A percentile compares a stretch with the other conserved stretches of the same genome.
Conservation (phyloP, 1,140 invertebrate species). For the Fopius arisanus region DNA sequence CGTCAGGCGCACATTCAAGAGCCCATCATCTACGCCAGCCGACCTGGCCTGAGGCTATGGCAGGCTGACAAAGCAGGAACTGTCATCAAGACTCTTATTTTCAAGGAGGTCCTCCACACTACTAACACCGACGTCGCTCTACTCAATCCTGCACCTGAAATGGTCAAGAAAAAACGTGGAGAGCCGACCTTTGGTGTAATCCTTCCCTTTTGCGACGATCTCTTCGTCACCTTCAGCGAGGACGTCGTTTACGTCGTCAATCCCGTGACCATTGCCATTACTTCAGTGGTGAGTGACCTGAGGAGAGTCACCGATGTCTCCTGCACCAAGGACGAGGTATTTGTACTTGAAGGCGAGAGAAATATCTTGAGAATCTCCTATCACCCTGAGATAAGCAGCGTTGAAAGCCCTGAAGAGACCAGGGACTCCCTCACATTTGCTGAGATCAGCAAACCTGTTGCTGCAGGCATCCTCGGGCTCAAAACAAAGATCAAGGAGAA, state of each 20-base stretch:
- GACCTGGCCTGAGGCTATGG: conserved; percentile 84
- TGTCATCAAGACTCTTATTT: conserved; percentile 85
- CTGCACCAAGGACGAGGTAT: conserved; percentile 79
- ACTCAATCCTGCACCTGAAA: conserved; percentile 71
- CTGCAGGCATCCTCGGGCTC: conserved; percentile 53
- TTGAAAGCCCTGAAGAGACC: conserved; percentile 39
- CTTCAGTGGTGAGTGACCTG: conserved; percentile 64
- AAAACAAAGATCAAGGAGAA: conserved; percentile 59
- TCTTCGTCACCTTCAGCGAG: conserved; percentile 78
- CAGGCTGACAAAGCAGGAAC: conserved; percentile 76
- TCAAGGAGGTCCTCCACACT: conserved; percentile 75
- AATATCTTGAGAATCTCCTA: conserved; percentile 73
- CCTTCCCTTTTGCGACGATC: conserved; percentile 72
- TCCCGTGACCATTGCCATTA: conserved; percentile 66
- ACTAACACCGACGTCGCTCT: conserved; percentile 72
- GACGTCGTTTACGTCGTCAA: conserved; percentile 79
- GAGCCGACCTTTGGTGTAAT: conserved; percentile 76
- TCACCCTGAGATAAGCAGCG: conserved; percentile 60
- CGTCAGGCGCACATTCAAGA: conserved; percentile 67
- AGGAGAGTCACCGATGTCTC: conserved; percentile 67
- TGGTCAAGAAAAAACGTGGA: conserved; percentile 61
- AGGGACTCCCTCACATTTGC: conserved; percentile 51
- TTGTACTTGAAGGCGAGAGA: conserved; percentile 75
- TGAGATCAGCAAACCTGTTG: conserved; percentile 57
- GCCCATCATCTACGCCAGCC: conserved; percentile 74